Base-by-base conservation (phyloP, 53 echinoderm and acorn worm genomes). In the Actinopyga echinites region DNA sequence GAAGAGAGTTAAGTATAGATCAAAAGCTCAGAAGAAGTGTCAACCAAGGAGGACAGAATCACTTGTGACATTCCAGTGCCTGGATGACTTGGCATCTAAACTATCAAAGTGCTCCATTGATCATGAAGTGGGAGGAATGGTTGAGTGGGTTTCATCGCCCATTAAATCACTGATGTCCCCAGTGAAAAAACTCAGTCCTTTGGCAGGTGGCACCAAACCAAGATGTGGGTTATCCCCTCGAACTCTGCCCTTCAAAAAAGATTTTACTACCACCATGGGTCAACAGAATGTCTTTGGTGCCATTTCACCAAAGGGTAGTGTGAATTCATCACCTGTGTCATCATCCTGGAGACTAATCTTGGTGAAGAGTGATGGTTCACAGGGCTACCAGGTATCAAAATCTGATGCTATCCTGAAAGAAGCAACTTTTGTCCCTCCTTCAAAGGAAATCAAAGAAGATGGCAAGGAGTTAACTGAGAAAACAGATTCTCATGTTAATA, bases 201-300 rank as follows among this genome's bases (percentile, higher is more conserved):
- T 71, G 20, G 40, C 2, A 13, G 43, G 2, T 42, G 25, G 6
- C 25, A 25, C 42, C n/a, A 77, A 54, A 55, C 74, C 35, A 12
- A 74, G 44, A 22, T 42, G 44, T 74, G 42, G 43, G 1, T 2
- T 49, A 2, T 77, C 77, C n/a, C 77, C 57, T 13, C 52, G 77
- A 53, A 55, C 30, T 28, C 54, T 77, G 19, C 77, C 77, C 31
- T 77, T 77, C 56, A 77, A 77, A 32, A 77, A 77, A 54, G 77
- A 77, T 21, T 77, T 30, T 25, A 77, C 77, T 56, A 30, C 77
- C 56, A 54, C 56, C 11, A 32, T 77, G 28, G 25, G 9, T 24
- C 71, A 77, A 20, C 77, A 8, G 13, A 77, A 77, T 77, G 77
- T 77, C 11, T 77, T 77, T 77, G 77, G 77, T 28, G 28, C 77